Base-by-base conservation (phyloP, 2,888 invertebrate species). In the Pachliopta kotzebuea region DNA sequence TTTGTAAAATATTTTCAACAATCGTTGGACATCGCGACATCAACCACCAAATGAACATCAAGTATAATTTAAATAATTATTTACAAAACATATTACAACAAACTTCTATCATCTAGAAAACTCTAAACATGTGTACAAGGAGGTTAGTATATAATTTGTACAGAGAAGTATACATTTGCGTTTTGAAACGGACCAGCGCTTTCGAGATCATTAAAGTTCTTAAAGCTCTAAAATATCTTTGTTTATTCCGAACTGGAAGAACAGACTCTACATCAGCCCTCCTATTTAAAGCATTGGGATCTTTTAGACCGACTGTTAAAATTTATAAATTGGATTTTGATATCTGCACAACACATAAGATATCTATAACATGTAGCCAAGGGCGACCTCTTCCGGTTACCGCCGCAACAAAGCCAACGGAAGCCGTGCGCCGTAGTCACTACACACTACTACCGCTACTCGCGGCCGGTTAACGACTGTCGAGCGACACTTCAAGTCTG, bases 401-500 rank as follows among this genome's bases (percentile, higher is more conserved):
- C 78, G 79, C 80, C 85, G 83, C 83, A 72, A 74, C 69, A 68
- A 90, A 90, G 89, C 89, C 86, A 86, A 86, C 84, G 77, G 79
- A 90, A 91, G 90, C 89, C 75, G 87, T 86, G 73, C 87, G 86
- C 86, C 86, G 86, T 84, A 81, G 85, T 84, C 85, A 87, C 88
- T 88, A 88, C 85, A 84, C 85, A 85, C 88, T 90, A 90, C 85
- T 73, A 76, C 80, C 80, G 81, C 80, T 72, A 74, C 66, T 56
- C 45, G 56, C 65, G 73, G 73, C 73, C 71, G 77, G 77, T 80
- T 78, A 79, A 77, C 55, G 74, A 77, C 86, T 85, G 87, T 90
- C 90, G 90, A 90, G 90, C 90, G 83, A 89, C 87, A 90, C 87
- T 88, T 90, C 90, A 89, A 89, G 84, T 74, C 79, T 73, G 58